Conservation (phyloP, 2,888 invertebrate genomes). For the Cephus rjabovi region DNA sequence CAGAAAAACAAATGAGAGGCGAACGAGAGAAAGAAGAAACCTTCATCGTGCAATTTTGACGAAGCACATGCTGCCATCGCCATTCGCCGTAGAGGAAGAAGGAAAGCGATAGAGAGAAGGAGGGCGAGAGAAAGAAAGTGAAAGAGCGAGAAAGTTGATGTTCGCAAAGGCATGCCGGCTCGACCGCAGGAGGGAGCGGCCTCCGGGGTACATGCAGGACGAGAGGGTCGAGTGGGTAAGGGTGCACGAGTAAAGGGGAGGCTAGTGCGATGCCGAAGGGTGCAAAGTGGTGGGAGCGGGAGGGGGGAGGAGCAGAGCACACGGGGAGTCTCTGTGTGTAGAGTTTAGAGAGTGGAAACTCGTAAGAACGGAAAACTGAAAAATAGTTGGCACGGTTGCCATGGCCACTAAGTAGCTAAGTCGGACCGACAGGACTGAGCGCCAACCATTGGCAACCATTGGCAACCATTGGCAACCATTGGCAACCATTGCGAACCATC, state of each 20-base stretch:
- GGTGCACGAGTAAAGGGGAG: not conserved
- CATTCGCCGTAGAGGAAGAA: no score
- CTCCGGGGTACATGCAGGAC: not conserved
- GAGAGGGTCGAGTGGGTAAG: not conserved
- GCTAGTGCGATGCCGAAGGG: not conserved
- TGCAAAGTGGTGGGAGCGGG: no score
- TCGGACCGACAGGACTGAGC: constrained; percentile 26
- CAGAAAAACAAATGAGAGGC: not conserved
- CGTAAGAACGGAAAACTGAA: constrained; percentile 34
- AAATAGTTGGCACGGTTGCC: constrained; percentile 48
- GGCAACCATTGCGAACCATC: no score
- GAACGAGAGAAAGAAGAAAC: no score
- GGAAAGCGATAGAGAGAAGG: no score
- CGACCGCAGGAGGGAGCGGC: not conserved
- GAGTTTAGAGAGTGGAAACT: constrained; percentile 8
- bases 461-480: not conserved
- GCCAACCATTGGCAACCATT: constrained; percentile 16
- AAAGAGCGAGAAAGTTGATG: not conserved
- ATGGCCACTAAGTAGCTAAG: constrained; percentile 45
- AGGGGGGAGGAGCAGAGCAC: not conserved
- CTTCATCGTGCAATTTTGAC: no score
- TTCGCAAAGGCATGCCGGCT: not conserved
- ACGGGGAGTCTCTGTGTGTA: constrained; percentile 5
- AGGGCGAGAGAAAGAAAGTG: no score
- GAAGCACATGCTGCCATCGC: no score